Base-by-base conservation (phyloP, 23 tunicate species). In the Oikopleura vanhoeffeni region DNA sequence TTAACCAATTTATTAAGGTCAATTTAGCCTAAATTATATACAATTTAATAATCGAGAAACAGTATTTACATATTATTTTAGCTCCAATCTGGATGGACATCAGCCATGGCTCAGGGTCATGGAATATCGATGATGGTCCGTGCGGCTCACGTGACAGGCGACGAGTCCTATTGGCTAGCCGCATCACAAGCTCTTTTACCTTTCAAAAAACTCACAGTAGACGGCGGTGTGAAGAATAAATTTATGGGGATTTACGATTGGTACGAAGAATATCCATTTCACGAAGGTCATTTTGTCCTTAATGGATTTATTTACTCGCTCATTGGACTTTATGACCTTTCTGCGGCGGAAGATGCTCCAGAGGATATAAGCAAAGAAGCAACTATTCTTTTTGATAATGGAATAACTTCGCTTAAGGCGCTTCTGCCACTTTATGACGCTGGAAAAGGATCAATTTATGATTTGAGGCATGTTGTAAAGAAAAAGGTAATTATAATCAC, bases 61-160 rank as follows among this genome's bases (percentile, higher is more conserved):
- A n/a, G n/a, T n/a, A n/a, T n/a, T n/a, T n/a, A n/a, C n/a, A n/a
- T n/a, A 0, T 87, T 67, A 41, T 41, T 83, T 38, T 32, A 87
- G n/a, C 84, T 95, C 8, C 64, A 76, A 36, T 90, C 99, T 4
- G 99, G 99, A 39, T 95, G 99, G 99, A 71, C 87, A 18, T 95
- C 99, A 27, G 99, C 99, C 0, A 95, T 95, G 99, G 99, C 89
- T 39, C 99, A 95, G 76, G 99, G 99, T 1, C 99, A 95, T 30
- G 96, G 87, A 1, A 76, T 95, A 83, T 90, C 96, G 4, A 27
- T 89, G 67, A 76, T 95, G 83, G 84, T 85, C 33, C 67, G 99
- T 27, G 99, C 87, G 0, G 91, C 89, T 41, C 67, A 79, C 41
- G 40, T 39, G 0, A 87, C 40, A 49, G 41, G 84, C 35, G 83